Conservation (phyloP, 1,140 invertebrate genomes). For the Octopus sinensis region DNA sequence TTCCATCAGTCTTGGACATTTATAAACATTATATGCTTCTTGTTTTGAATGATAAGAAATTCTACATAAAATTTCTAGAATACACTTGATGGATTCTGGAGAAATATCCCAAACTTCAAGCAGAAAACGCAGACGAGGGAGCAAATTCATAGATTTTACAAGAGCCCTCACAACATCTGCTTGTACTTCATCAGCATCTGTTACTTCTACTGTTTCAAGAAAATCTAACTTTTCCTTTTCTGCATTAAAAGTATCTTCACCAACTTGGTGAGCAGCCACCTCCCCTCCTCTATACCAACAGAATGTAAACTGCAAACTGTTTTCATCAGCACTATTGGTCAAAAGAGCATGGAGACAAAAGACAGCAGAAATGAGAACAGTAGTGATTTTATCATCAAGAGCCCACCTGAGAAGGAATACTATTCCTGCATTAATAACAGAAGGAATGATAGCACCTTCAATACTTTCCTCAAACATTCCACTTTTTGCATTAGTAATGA, state of each 20-base stretch:
- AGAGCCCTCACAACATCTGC: constrained; percentile 63
- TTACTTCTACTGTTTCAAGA: constrained; percentile 64
- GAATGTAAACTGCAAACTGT: constrained; percentile 66
- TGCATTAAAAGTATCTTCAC: constrained; percentile 28
- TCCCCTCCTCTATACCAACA: constrained; percentile 66
- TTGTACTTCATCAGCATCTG: constrained; percentile 78
- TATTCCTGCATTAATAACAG: constrained; percentile 65
- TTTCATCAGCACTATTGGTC: constrained; percentile 74
- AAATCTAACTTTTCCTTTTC: constrained; percentile 54
- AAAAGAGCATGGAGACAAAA: constrained; percentile 72
- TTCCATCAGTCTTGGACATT: constrained; percentile 34
- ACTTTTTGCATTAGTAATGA: constrained; percentile 68
- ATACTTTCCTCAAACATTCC: constrained; percentile 63
- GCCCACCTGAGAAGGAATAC: constrained; percentile 79
- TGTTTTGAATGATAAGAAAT: constrained; percentile 55
- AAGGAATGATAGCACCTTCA: constrained; percentile 53
- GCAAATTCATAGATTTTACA: constrained; percentile 70
- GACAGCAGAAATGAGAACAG: constrained; percentile 71
- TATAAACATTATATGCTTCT: constrained; percentile 50
- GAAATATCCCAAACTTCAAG: constrained; percentile 47
- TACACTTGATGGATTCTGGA: constrained; percentile 46
- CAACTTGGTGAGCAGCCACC: constrained; percentile 62
- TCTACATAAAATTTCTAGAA: constrained; percentile 55
- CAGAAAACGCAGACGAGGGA: constrained; percentile 65
- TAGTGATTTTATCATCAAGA: constrained; percentile 76